phyloP scores from a whole-genome alignment of 92 coral and sea anemone species.

The Plumapathes pennacea region DNA sequence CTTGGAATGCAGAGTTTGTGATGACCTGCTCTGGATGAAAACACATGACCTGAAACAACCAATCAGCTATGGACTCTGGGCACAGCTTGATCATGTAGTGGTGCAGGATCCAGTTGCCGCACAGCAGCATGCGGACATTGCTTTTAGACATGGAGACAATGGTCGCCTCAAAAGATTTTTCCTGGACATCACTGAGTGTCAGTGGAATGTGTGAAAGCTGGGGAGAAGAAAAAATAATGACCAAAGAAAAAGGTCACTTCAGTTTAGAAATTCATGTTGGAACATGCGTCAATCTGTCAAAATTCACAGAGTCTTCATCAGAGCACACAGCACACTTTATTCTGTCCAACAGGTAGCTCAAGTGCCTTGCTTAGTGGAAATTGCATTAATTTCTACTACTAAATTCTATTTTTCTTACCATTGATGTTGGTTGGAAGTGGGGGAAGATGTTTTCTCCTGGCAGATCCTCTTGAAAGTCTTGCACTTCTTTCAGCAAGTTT shows the following conservation, averaged over 20 bases:
- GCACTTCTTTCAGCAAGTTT: slow-evolving; percentile 60
- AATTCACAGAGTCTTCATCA: neutral
- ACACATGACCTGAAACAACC: slow-evolving; percentile 90
- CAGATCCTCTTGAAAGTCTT: slow-evolving; percentile 76
- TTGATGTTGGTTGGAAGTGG: slow-evolving; percentile 19
- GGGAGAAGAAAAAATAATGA: slow-evolving; percentile 15
- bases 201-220: slow-evolving; percentile 13
- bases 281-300: neutral
- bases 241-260: neutral
- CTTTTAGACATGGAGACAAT: slow-evolving; percentile 39
- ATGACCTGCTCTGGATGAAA: slow-evolving; percentile 64
- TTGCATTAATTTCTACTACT: neutral
- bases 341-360: too few species aligned
- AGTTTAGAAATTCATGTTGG: neutral
- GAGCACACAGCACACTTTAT: too few species aligned
- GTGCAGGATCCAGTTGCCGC: slow-evolving; percentile 88
- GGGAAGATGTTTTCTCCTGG: slow-evolving; percentile 86
- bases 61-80: slow-evolving; percentile 70
- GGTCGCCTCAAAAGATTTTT: slow-evolving; percentile 31
- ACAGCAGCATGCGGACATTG: slow-evolving; percentile 73
- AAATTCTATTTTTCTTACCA: slow-evolving; percentile 30
- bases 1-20: slow-evolving; percentile 63
- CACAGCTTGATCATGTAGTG: slow-evolving; percentile 79
- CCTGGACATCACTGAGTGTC: neutral
- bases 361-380: neutral